Base-by-base conservation (phyloP, 2,888 invertebrate species). In the Tipula unca region DNA sequence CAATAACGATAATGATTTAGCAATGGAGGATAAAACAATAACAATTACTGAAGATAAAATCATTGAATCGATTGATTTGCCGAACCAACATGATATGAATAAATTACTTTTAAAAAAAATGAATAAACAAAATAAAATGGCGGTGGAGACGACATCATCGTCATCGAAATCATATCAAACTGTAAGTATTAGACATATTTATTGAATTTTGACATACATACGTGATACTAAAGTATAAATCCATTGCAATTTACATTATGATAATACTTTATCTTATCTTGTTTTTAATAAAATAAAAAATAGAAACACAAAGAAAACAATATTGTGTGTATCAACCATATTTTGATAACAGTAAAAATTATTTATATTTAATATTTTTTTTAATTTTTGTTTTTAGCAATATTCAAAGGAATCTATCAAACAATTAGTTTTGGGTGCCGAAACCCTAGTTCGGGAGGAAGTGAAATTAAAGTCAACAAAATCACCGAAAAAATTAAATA, bases 401-500 rank as follows among this genome's bases (percentile, higher is more conserved):
- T 86, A 86, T 69, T 86, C 87, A 85, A 94, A 94, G 89, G 92
- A 92, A 88, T 93, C 94, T 89, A 94, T 96, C 87, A 94, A 94
- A 89, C 93, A 94, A 90, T 92, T 97, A 86, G 96, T 96, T 86
- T 94, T 94, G 88, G 94, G 95, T 89, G 96, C 96, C 17, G 96
- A 96, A 89, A 94, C 95, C 90, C 92, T 96, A 90, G 96, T 96
- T 85, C 93, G 92, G 90, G 92, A 91, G 88, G 90, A 90, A 87
- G 84, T 87, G 25, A 25, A 17, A 29, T 36, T 82, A 69, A 84
- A 32, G 17, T 82, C 83, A 42, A 69, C 69, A 69, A 86, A 86
- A 42, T 36, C 85, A 29, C 48, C 48, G 17, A 85, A 85, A 54
- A 85, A 29, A 2, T 29, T 85, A 32, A 85, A 54, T 54, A 85